These are phyloP conservation scores for Amphipyra tragopoginis DNA, from an alignment of 2,888 invertebrate species.

Conservation along the genomic window DNA sequence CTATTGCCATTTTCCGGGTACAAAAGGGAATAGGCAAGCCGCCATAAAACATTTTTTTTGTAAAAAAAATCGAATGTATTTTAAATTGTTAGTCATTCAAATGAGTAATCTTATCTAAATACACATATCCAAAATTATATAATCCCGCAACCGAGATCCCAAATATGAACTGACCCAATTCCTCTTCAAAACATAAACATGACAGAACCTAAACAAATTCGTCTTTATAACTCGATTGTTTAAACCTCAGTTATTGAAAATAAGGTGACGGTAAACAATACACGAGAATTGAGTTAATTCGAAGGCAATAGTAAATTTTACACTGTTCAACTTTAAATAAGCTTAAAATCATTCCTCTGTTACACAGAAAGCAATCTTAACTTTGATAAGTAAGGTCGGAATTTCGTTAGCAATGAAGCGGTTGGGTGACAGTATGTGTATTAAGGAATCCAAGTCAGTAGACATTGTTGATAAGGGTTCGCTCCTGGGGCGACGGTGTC, in stretches of 20 bases:
- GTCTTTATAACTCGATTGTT: slow-evolving; percentile 39
- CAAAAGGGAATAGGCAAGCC: too few relatives aligned
- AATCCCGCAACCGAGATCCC: slow-evolving; percentile 1
- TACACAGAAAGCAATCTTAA: slow-evolving; percentile 50
- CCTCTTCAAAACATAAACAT: slow-evolving; percentile 1
- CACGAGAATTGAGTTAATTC: slow-evolving; percentile 80
- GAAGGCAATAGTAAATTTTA: slow-evolving; percentile 78
- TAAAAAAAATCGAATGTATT: too few relatives aligned
- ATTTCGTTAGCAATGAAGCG: slow-evolving; percentile 52
- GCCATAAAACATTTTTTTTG: too few relatives aligned
- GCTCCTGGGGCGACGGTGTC: slow-evolving; percentile 80
- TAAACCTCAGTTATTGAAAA: slow-evolving; percentile 74
- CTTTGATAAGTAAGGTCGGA: slow-evolving; percentile 39
- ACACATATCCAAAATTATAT: slow-evolving; percentile 13
- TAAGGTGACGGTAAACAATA: slow-evolving; percentile 81
- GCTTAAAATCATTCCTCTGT: slow-evolving; percentile 18
- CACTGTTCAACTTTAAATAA: slow-evolving; percentile 57
- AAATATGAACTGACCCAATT: slow-evolving; percentile 19
- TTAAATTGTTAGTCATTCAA: neutral
- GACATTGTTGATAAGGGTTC: slow-evolving; percentile 86
- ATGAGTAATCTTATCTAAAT: neutral
- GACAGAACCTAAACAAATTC: slow-evolving; percentile 34
- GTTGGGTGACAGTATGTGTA: slow-evolving; percentile 76
- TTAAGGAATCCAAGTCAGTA: slow-evolving; percentile 78
- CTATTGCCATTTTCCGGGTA: too few relatives aligned